These are phyloP conservation scores for Cyanoramphus novaezelandiae DNA, from an alignment of 2,113 vertebrate species.

Conservation along the genomic window DNA sequence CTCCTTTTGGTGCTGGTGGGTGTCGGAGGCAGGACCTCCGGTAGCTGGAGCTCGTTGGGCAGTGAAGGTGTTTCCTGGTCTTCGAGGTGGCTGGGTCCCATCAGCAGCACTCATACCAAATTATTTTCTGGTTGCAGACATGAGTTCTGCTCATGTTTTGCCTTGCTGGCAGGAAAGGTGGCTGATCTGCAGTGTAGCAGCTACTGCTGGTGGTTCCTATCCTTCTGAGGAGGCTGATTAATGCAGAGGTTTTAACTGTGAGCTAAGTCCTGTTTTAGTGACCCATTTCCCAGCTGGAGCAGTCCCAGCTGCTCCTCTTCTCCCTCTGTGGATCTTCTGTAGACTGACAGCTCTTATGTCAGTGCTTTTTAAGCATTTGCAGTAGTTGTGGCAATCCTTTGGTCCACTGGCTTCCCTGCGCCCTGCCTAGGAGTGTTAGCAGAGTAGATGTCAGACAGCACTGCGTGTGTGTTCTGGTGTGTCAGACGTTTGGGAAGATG, in stretches of 20 bases:
- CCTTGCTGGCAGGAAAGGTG: neutral
- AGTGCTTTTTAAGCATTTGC: neutral
- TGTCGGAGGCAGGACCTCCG: neutral
- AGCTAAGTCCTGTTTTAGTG: neutral
- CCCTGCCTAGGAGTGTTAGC: neutral
- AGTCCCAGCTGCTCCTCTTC: neutral
- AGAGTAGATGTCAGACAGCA: accelerated
- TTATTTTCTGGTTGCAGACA: neutral
- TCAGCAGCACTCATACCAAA: neutral
- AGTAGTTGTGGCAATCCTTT: neutral
- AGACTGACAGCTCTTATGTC: neutral
- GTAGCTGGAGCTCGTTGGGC: accelerated
- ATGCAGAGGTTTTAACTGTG: neutral
- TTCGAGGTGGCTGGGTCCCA: neutral
- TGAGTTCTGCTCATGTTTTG: neutral
- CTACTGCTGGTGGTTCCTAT: neutral
- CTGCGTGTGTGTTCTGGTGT: too few species aligned
- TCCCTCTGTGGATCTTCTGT: neutral
- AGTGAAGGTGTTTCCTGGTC: too few species aligned
- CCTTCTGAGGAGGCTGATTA: neutral
- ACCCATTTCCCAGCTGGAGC: neutral
- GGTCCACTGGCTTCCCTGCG: neutral
- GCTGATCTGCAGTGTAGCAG: neutral
- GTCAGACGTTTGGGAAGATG: neutral
- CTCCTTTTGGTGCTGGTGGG: neutral